These are phyloP conservation scores for Zoroaster sp. DNA, from an alignment of 53 echinoderm and acorn worm genomes.

Conservation along the genomic window DNA sequence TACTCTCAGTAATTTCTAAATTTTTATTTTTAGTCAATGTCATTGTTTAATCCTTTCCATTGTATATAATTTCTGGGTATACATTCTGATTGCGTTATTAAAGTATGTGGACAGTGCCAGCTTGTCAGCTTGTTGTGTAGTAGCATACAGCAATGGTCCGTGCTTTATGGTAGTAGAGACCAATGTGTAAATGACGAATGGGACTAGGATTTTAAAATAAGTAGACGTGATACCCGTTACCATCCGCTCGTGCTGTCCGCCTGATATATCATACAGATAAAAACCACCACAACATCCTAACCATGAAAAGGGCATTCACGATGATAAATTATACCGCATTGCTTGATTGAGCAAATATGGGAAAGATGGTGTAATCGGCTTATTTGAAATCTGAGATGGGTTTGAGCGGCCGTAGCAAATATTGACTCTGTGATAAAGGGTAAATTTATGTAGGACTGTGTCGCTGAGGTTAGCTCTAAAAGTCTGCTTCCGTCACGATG, in stretches of 20 bases:
- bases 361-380: slow-evolving; percentile 60
- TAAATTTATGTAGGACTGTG: slow-evolving; percentile 51
- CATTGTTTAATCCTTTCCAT: too few relatives aligned
- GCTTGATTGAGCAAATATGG: slow-evolving; percentile 56
- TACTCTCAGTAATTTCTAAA: too few relatives aligned
- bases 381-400: slow-evolving; percentile 61
- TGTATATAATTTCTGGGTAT: too few relatives aligned
- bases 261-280: slow-evolving; percentile 37
- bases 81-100: too few relatives aligned
- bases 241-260: slow-evolving; percentile 13
- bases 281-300: not conserved
- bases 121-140: too few relatives aligned
- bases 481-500: not conserved
- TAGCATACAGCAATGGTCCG: not conserved
- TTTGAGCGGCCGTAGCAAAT: slow-evolving; percentile 26
- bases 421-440: slow-evolving; percentile 54
- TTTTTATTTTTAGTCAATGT: too few relatives aligned
- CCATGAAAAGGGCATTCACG: slow-evolving; percentile 30
- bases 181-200: too few relatives aligned
- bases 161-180: too few relatives aligned
- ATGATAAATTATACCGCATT: slow-evolving; percentile 54
- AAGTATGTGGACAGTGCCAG: too few relatives aligned
- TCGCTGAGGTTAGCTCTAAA: not conserved
- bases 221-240: not conserved
- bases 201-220: too few relatives aligned